A percentile compares a stretch with the other conserved stretches of the same genome.
phyloP scores from a whole-genome alignment of 2,888 invertebrate genomes.

The Anorthoa munda region DNA sequence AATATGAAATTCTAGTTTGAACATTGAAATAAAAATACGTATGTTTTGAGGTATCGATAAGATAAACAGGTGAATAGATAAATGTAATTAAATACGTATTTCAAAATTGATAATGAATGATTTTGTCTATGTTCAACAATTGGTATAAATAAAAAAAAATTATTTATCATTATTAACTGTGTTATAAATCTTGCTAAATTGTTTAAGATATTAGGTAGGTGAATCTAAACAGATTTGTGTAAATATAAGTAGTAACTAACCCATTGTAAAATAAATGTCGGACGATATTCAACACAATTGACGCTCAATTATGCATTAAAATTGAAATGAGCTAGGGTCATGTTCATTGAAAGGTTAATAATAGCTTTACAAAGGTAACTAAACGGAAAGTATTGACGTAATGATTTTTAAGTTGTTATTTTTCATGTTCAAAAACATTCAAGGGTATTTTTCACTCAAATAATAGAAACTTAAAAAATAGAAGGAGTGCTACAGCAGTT shows the following conservation, averaged over 20 bases:
- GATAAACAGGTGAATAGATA: slow-evolving; percentile 10
- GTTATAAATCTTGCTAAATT: slow-evolving; percentile 5
- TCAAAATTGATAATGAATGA: not conserved
- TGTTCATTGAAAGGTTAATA: slow-evolving; percentile 48
- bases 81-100: slow-evolving; percentile 4
- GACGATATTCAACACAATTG: slow-evolving; percentile 12
- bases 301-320: slow-evolving; percentile 29
- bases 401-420: not conserved
- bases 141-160: not conserved
- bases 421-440: not conserved
- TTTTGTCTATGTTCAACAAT: slow-evolving; percentile 28
- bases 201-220: not conserved
- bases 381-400: slow-evolving; percentile 4
- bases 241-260: slow-evolving; percentile 12
- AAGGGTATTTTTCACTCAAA: not conserved
- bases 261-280: slow-evolving; percentile 28
- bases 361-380: not conserved
- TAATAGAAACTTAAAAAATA: not conserved
- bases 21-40: not conserved
- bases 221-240: slow-evolving; percentile 6
- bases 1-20: not conserved
- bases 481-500: not conserved
- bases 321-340: slow-evolving; percentile 30
- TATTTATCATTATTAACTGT: slow-evolving; percentile 4
- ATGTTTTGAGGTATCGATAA: slow-evolving; percentile 8